Base-by-base conservation (phyloP, 92 coral and sea anemone genomes). In the Scolanthus callimorphus region DNA sequence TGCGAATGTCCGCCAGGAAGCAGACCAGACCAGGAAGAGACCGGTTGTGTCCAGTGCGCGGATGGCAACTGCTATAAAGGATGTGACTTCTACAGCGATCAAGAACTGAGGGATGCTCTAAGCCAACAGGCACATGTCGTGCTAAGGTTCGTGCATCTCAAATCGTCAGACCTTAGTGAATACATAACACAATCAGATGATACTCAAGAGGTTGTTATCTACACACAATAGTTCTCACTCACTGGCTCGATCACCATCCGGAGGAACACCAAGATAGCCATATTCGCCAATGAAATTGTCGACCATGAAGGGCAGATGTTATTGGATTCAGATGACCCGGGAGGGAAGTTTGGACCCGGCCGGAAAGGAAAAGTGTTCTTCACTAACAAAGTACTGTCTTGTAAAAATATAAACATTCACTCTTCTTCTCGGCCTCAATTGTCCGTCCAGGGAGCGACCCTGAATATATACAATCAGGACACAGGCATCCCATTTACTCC, bases 1-100 rank as follows among this genome's bases (percentile, higher is more conserved):
- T n/a, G n/a, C n/a, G n/a, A n/a, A 45, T 76, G 83, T 31, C 78
- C 79, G 9, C 63, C 79, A 28, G 83, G 79, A 2, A 59, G 19
- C 17, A 27, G 49, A 59, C n/a, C n/a, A n/a, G n/a, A n/a, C n/a
- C n/a, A n/a, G n/a, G n/a, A n/a, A n/a, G n/a, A n/a, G n/a, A n/a
- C 71, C 70, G 11, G 20, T 30, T 29, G 15, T 43, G 45, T 58
- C 69, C 34, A 79, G 83, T 48, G 27, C 19, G 17, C n/a, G n/a
- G n/a, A 59, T 31, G 1, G 69, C 78, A 57, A 45, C 19, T 10
- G 73, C 63, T n/a, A n/a, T n/a, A n/a, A n/a, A n/a, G n/a, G n/a
- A n/a, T n/a, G n/a, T n/a, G n/a, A n/a, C n/a, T n/a, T n/a, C n/a
- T n/a, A n/a, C n/a, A n/a, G n/a, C n/a, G n/a, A n/a, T n/a, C n/a